A percentile compares a stretch with the other conserved stretches of the same genome.
Evolutionary conservation across 2,113 vertebrate genomes (phyloP).

Genomic region (Chloropsis cyanopogon): DNA sequence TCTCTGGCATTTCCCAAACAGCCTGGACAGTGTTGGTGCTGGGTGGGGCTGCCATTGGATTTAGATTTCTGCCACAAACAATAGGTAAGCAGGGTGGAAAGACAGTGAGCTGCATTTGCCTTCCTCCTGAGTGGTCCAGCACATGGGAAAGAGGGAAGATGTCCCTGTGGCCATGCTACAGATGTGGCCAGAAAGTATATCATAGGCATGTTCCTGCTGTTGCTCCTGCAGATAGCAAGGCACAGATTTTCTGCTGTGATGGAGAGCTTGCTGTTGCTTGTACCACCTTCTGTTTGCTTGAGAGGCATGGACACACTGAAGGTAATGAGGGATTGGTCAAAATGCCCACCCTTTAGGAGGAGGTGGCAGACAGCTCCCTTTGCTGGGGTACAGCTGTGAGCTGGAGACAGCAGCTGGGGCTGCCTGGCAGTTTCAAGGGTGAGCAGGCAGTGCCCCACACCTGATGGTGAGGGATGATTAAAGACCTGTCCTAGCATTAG

Average conservation of each 20-base stretch:
- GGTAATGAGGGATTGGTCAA: not conserved
- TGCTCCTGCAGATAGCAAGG: not conserved
- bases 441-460: not conserved
- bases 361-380: not conserved
- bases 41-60: not conserved
- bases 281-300: not conserved
- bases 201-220: not conserved
- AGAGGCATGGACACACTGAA: not conserved
- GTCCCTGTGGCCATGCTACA: not conserved
- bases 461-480: not conserved
- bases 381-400: not conserved
- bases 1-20: not conserved
- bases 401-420: not conserved
- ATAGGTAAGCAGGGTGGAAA: not conserved
- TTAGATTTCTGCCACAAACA: not conserved
- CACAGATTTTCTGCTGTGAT: not conserved
- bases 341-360: not conserved
- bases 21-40: not conserved
- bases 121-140: not conserved
- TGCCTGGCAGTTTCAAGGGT: not conserved
- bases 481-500: not conserved
- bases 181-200: not conserved
- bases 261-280: not conserved
- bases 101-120: not conserved
- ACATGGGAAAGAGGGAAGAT: not conserved